These are phyloP conservation scores for Bombyx mori DNA, from an alignment of 1,140 invertebrate species.

Conservation along the genomic window ASM3026992v2 NC_085129.1:3364501-3365000, in stretches of 20 bases:
- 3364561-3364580: slow-evolving; percentile 58
- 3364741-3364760: slow-evolving; percentile 44
- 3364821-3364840: slow-evolving; percentile 50
- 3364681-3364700: slow-evolving; percentile 55
- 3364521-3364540: slow-evolving; percentile 35
- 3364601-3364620: slow-evolving; percentile 45
- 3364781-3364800: slow-evolving; percentile 53
- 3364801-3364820: slow-evolving; percentile 51
- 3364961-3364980: slow-evolving; percentile 43
- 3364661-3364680: slow-evolving; percentile 30
- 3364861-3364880: slow-evolving; percentile 41
- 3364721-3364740: slow-evolving; percentile 54
- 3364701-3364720: slow-evolving; percentile 57
- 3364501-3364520: slow-evolving; percentile 28
- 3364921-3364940: slow-evolving; percentile 54
- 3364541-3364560: slow-evolving; percentile 47
- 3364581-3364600: slow-evolving; percentile 44
- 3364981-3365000: slow-evolving; percentile 54
- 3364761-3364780: slow-evolving; percentile 34
- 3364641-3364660: slow-evolving; percentile 38
- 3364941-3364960: slow-evolving; percentile 30
- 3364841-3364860: slow-evolving; percentile 45
- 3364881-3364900: slow-evolving; percentile 40
- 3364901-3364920: slow-evolving; percentile 48
- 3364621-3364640: slow-evolving; percentile 42